Evolutionary conservation across 2,888 invertebrate species (phyloP), one percentile per base, ranked within the genome.

Genomic region (Erannis defoliaria): DNA sequence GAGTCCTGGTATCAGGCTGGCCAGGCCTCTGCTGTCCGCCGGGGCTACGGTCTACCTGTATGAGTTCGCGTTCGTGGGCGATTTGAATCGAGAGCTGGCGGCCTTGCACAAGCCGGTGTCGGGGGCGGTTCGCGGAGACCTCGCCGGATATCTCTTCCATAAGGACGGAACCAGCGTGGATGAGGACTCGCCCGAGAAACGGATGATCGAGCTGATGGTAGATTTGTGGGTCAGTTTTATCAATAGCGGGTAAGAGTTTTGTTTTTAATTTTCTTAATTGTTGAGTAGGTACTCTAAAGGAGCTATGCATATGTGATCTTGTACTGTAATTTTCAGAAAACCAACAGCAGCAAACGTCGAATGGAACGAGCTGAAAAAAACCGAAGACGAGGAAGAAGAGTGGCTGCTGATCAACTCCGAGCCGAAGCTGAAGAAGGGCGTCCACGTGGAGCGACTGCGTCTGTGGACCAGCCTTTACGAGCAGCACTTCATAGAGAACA

Each of bases 91-190:
- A 29, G 92, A 91, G 61, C 84, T 91, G 51, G 78, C 83, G 5
- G 79, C 90, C 67, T 58, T 93, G 66, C 78, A 84, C 1, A 80
- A 81, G 4, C 80, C 86, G 4, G 66, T 79, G 16, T 58, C 75
- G 0, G 94, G 94, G 0, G 94, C 94, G 3, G 93, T 91, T 26
- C 90, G 93, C 43, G 94, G 94, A 1, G 94, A 94, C 69, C 90
- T 94, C 46, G 74, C 93, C 55, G 92, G 93, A 0, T 94, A 94
- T 57, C 73, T 94, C 12, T 94, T 95, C 66, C 74, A 72, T 14
- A 78, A 77, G 50, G 73, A 80, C 10, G 80, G 76, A 1, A 26
- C 63, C 0, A 14, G 58, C 16, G 69, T 72, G 1, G 58, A 23
- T 1, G 72, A 72, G n/a, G 66, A 62, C 5, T 66, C 76, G 0